Percentiles rank a stretch among this genome's conserved stretches.
These are phyloP conservation scores for Nemotelus nigrinus DNA, from an alignment of 2,888 invertebrate species.

Conservation along the genomic window DNA sequence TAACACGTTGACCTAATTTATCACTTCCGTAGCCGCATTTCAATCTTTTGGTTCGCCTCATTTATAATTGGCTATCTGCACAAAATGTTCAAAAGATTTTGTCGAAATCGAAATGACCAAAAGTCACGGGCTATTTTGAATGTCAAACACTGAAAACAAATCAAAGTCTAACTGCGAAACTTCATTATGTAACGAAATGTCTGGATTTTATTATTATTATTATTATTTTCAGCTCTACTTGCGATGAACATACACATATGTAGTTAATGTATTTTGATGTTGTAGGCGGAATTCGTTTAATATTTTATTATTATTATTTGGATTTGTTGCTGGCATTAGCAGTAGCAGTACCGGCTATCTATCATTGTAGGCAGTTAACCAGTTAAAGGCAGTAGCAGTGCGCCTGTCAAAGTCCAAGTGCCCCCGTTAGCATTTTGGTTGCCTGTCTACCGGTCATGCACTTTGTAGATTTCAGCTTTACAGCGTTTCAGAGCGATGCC, in stretches of 20 bases:
- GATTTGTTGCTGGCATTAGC: neutral
- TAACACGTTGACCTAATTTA: conserved; percentile 31
- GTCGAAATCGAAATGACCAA: neutral
- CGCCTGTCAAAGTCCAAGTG: conserved; percentile 20
- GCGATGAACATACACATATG: neutral
- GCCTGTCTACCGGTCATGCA: neutral
- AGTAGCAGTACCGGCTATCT: neutral
- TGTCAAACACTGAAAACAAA: conserved; percentile 40
- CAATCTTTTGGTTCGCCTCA: neutral
- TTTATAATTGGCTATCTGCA: neutral
- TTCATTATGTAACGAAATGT: conserved; percentile 34
- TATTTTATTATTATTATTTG: neutral
- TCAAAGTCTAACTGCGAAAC: conserved; percentile 30
- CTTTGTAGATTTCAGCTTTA: too few species aligned
- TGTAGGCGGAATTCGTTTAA: neutral
- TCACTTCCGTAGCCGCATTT: conserved; percentile 20
- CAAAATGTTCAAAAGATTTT: neutral
- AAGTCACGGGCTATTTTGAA: conserved; percentile 31
- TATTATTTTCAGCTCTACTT: neutral
- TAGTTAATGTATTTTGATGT: neutral
- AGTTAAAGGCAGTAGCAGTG: neutral
- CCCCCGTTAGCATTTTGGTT: neutral
- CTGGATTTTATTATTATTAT: conserved; percentile 5
- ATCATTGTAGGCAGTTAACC: neutral
- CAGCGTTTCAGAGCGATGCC: too few species aligned